phyloP scores from a whole-genome alignment of 2,113 vertebrate genomes.

The Catharus fuscescens region DNA sequence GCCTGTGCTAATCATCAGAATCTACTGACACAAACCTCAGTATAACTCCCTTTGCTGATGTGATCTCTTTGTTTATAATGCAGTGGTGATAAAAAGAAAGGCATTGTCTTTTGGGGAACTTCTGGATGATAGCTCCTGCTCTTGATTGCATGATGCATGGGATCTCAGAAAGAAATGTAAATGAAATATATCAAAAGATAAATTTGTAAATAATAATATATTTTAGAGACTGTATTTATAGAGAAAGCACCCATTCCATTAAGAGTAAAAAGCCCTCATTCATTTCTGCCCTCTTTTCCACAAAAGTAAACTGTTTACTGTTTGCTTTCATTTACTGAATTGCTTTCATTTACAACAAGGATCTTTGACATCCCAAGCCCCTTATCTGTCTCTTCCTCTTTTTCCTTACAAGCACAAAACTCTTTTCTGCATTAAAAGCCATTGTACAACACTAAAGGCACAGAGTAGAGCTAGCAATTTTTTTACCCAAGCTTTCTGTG shows the following conservation, averaged over 20 bases:
- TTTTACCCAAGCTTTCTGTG: neutral
- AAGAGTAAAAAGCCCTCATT: neutral
- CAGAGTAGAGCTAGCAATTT: neutral
- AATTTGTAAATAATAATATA: neutral
- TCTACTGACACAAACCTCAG: neutral
- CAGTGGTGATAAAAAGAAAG: neutral
- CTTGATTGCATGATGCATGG: neutral
- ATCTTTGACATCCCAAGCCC: neutral
- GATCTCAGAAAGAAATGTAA: constrained; percentile 1
- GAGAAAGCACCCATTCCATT: neutral
- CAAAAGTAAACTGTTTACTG: neutral
- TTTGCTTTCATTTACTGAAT: neutral
- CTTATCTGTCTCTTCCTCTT: neutral
- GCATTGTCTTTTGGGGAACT: neutral
- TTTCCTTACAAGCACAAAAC: neutral
- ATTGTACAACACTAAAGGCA: neutral
- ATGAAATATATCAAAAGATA: neutral
- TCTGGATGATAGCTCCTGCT: neutral
- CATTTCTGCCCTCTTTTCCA: neutral
- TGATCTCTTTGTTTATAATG: neutral
- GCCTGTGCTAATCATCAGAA: neutral
- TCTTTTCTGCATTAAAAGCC: neutral
- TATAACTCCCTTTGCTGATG: neutral
- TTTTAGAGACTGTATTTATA: neutral
- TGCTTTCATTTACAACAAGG: neutral